Percentiles rank a stretch among this genome's conserved stretches.
phyloP scores from a whole-genome alignment of 2,797 vertebrate species.

The Acanthurus lineatus region DNA sequence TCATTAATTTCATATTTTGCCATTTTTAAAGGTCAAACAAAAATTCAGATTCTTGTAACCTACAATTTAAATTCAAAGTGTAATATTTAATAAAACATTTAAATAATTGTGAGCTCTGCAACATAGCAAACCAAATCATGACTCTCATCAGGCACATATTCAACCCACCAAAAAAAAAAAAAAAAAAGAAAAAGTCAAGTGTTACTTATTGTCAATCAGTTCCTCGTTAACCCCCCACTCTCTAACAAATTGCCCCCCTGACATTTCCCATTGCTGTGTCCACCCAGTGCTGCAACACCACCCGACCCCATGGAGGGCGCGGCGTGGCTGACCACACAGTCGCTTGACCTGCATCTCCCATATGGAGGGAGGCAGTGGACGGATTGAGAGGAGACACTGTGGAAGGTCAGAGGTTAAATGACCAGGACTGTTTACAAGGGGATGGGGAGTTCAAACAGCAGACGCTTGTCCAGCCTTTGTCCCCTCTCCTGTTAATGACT shows the following conservation, averaged over 20 bases:
- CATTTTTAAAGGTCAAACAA: background rate
- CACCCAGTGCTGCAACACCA: slow-evolving; percentile 11
- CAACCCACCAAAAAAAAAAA: background rate
- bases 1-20: background rate
- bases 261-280: slow-evolving; percentile 47
- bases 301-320: slow-evolving; percentile 37
- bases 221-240: slow-evolving; percentile 66
- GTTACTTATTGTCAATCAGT: slow-evolving; percentile 62
- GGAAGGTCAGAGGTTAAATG: slow-evolving; percentile 84
- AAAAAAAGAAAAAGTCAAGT: slow-evolving; percentile 33
- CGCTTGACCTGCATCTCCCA: slow-evolving; percentile 76
- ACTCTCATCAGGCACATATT: background rate
- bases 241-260: slow-evolving; percentile 62
- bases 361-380: slow-evolving; percentile 65
- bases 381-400: slow-evolving; percentile 63
- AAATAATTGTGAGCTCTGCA: background rate
- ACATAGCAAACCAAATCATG: background rate
- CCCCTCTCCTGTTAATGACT: slow-evolving; percentile 38
- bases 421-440: slow-evolving; percentile 82
- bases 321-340: slow-evolving; percentile 69
- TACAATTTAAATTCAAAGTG: background rate
- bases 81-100: slow-evolving; percentile 5
- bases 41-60: background rate
- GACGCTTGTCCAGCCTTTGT: slow-evolving; percentile 55
- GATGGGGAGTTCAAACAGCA: slow-evolving; percentile 64